A percentile compares a stretch with the other conserved stretches of the same genome.
Conservation (phyloP, 2,797 vertebrate species). For the Holocentrus rufus region DNA sequence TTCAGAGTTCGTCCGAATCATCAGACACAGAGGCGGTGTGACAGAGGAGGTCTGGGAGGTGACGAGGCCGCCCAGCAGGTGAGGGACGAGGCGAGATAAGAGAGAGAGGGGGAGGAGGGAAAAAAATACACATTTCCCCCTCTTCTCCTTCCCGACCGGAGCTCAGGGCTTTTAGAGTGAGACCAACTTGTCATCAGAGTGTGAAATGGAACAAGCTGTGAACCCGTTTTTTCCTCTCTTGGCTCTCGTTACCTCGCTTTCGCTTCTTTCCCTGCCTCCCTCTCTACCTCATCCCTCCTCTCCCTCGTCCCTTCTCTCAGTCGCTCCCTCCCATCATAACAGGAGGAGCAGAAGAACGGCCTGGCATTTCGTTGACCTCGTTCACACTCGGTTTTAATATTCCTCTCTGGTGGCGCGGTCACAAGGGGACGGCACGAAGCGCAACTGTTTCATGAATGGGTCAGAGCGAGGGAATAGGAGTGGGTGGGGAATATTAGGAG, state of each 20-base stretch:
- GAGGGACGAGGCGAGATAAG: background rate
- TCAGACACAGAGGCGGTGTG: constrained; percentile 1
- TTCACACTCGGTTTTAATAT: too few species aligned
- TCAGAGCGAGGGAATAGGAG: too few species aligned
- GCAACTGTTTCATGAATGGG: too few species aligned
- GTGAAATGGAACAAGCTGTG: constrained; percentile 27
- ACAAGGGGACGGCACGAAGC: too few species aligned
- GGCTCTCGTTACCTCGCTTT: background rate
- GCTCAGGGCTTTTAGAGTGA: background rate
- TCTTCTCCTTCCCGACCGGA: background rate
- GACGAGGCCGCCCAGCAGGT: constrained; percentile 11
- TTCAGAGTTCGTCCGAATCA: constrained; percentile 20
- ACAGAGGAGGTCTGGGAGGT: constrained; percentile 12
- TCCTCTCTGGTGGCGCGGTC: too few species aligned
- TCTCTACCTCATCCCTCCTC: too few species aligned
- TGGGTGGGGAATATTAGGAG: too few species aligned
- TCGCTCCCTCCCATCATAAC: too few species aligned
- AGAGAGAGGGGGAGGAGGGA: background rate
- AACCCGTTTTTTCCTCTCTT: background rate
- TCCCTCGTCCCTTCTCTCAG: background rate
- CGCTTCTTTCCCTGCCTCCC: background rate
- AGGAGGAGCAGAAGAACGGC: too few species aligned
- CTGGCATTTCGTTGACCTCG: too few species aligned
- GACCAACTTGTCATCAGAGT: constrained; percentile 1
- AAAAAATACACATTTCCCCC: background rate